A percentile compares a stretch with the other conserved stretches of the same genome.
Conservation (phyloP, 2,888 invertebrate genomes). For the Luperina nickerlii region DNA sequence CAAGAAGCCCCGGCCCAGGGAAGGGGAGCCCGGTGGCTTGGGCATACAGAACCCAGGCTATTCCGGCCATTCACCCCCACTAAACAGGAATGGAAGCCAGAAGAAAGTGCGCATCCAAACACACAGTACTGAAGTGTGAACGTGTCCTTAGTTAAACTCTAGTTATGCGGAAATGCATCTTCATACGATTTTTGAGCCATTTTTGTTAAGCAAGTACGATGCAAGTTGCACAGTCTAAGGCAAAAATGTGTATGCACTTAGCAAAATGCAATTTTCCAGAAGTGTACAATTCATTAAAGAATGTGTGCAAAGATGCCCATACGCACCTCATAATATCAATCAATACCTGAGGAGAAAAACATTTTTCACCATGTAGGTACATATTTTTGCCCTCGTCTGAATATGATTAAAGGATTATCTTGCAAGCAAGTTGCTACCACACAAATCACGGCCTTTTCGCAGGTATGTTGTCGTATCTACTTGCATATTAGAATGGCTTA, state of each 20-base stretch:
- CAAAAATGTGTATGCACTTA: slow-evolving; percentile 4
- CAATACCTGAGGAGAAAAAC: background rate
- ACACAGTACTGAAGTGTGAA: slow-evolving; percentile 96
- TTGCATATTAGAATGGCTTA: slow-evolving; percentile 21
- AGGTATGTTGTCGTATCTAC: background rate
- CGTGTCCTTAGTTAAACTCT: slow-evolving; percentile 16
- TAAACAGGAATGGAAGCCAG: slow-evolving; percentile 95
- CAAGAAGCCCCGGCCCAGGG: slow-evolving; percentile 93
- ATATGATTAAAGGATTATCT: background rate
- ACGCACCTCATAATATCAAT: background rate
- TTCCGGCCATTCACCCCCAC: slow-evolving; percentile 95
- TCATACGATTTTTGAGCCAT: background rate
- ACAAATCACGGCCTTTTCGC: slow-evolving; percentile 1
- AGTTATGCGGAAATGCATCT: slow-evolving; percentile 20
- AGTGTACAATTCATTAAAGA: background rate
- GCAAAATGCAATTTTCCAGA: background rate
- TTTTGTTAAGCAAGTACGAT: slow-evolving; percentile 22
- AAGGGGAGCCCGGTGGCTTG: slow-evolving; percentile 88
- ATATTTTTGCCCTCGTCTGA: background rate
- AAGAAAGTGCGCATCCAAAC: slow-evolving; percentile 98
- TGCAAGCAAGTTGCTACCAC: slow-evolving; percentile 1
- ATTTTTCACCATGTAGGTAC: background rate
- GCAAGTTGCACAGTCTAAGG: background rate
- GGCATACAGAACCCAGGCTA: slow-evolving; percentile 97
- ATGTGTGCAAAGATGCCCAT: background rate